Conservation (phyloP, 1,140 invertebrate genomes). For the Lordiphosa mommai region DNA sequence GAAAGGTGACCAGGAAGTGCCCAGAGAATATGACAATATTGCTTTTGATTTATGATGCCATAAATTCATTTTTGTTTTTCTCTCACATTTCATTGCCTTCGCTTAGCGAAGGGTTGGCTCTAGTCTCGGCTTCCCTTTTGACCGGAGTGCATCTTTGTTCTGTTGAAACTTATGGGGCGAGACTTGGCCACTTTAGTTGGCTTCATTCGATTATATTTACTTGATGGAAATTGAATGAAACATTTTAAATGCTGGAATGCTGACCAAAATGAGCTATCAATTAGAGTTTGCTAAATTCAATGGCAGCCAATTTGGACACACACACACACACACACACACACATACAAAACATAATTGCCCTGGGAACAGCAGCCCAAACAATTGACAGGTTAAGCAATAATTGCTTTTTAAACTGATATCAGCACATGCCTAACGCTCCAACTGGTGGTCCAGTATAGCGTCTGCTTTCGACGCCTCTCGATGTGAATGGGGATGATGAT, state of each 20-base stretch:
- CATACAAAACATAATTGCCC: neutral
- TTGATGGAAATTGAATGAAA: slow-evolving; percentile 4
- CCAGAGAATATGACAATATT: slow-evolving; percentile 62
- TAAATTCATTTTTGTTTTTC: slow-evolving; percentile 61
- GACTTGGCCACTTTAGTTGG: slow-evolving; percentile 11
- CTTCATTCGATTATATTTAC: slow-evolving; percentile 15
- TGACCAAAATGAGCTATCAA: slow-evolving; percentile 1
- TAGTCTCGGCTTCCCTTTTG: neutral
- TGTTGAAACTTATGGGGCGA: neutral
- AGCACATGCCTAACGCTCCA: slow-evolving; percentile 10
- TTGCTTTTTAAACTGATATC: slow-evolving; percentile 44
- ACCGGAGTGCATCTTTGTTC: slow-evolving; percentile 17
- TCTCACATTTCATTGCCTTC: slow-evolving; percentile 31
- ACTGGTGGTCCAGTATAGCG: too few species aligned
- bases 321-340: neutral
- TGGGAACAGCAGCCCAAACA: slow-evolving; percentile 9
- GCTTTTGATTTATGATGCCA: slow-evolving; percentile 63
- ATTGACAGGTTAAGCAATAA: slow-evolving; percentile 38
- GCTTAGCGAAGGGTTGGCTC: neutral
- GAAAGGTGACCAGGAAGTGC: slow-evolving; percentile 33
- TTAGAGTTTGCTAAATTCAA: slow-evolving; percentile 4
- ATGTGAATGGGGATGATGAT: too few species aligned
- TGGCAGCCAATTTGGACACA: neutral
- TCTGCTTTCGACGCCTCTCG: too few species aligned
- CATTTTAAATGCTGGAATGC: slow-evolving; percentile 2